Percentiles rank a stretch among this genome's conserved stretches.
phyloP scores from a whole-genome alignment of 2,797 vertebrate genomes.

The Podarcis lilfordi region DNA sequence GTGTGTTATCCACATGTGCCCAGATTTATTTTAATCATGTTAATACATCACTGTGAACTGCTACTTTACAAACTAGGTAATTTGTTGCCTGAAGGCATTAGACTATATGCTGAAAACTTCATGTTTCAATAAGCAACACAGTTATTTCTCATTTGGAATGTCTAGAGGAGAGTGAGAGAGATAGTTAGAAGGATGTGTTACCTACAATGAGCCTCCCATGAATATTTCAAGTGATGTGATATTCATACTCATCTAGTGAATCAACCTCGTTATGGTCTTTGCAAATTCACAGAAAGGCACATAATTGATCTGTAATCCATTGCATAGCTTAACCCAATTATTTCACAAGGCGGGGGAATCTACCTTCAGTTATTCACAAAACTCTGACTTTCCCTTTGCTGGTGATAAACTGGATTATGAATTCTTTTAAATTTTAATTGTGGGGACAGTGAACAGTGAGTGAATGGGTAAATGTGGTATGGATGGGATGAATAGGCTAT shows the following conservation, averaged over 20 bases:
- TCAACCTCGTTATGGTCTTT: background rate
- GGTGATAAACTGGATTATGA: background rate
- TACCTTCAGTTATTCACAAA: background rate
- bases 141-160: conserved; percentile 16
- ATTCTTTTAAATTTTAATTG: background rate
- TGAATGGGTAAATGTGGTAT: background rate
- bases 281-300: conserved; percentile 11
- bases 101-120: background rate
- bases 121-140: conserved; percentile 1
- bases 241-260: background rate
- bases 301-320: background rate
- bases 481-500: no score
- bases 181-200: background rate
- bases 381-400: background rate
- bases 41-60: conserved; percentile 24
- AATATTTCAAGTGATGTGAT: conserved; percentile 28
- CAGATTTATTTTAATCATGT: conserved; percentile 40
- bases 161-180: conserved; percentile 27
- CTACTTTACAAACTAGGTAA: background rate
- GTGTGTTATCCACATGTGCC: background rate
- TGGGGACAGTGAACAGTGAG: background rate
- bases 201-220: background rate
- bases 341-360: background rate
- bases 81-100: background rate
- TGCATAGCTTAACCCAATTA: background rate